Conservation (phyloP, 2,113 vertebrate genomes). For the Muscicapa adusta region DNA sequence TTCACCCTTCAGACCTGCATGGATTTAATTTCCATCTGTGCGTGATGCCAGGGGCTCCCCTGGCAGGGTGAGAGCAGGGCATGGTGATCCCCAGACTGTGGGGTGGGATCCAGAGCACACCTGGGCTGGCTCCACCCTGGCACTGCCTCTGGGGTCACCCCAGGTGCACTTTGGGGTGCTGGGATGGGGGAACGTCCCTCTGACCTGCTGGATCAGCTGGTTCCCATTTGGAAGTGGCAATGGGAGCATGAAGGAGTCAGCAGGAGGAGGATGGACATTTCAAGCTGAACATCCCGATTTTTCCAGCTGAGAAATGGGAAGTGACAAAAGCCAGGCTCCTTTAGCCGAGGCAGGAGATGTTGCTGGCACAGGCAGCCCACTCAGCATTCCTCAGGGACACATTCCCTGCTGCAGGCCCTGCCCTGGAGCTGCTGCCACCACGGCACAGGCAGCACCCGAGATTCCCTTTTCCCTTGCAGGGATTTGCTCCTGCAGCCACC, state of each 20-base stretch:
- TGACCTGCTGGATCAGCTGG: not conserved
- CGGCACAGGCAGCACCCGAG: not conserved
- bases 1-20: not conserved
- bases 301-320: not conserved
- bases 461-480: not conserved
- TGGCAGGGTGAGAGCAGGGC: not conserved
- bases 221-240: not conserved
- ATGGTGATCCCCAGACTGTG: accelerated
- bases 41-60: not conserved
- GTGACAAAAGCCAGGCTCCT: not conserved
- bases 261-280: not conserved
- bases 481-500: not conserved
- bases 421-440: not conserved
- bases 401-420: not conserved
- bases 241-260: not conserved
- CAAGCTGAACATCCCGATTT: not conserved
- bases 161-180: not conserved
- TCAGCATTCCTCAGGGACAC: not conserved
- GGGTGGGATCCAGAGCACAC: not conserved
- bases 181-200: not conserved
- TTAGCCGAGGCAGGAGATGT: not conserved
- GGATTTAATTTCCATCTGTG: not conserved
- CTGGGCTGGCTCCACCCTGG: not conserved
- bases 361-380: not conserved
- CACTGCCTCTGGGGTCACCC: not conserved